Evolutionary conservation across 2,888 invertebrate genomes (phyloP).

Genomic region (Tetramorium bicarinatum): DNA sequence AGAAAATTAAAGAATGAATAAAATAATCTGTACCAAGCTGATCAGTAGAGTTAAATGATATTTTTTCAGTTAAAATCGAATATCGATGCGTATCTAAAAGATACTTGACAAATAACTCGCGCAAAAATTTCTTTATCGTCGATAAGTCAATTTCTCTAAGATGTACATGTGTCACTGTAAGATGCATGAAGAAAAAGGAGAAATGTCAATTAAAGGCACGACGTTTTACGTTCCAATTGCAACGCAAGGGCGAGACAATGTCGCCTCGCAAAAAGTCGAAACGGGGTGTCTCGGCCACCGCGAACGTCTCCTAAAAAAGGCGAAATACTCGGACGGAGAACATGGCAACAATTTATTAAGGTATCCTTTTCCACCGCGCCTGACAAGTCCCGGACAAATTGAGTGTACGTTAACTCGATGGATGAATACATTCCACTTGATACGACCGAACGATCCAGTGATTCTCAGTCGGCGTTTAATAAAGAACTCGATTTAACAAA

Average conservation of each 20-base stretch:
- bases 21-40: background rate
- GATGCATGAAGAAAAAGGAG: background rate
- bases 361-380: constrained; percentile 75
- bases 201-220: background rate
- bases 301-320: constrained; percentile 62
- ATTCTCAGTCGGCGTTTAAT: constrained; percentile 70
- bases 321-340: constrained; percentile 56
- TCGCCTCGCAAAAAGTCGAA: constrained; percentile 68
- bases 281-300: constrained; percentile 64
- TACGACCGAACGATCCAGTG: constrained; percentile 71
- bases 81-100: background rate
- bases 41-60: background rate
- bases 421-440: constrained; percentile 77
- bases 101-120: background rate
- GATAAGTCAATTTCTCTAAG: background rate
- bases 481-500: background rate
- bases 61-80: background rate
- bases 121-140: background rate
- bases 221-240: constrained; percentile 18
- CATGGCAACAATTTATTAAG: constrained; percentile 77
- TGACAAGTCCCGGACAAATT: constrained; percentile 78
- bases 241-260: constrained; percentile 67
- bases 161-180: background rate
- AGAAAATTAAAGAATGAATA: background rate
- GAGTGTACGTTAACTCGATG: constrained; percentile 78